Conservation (phyloP, 2,113 vertebrate genomes). For the Empidonax alnorum region DNA sequence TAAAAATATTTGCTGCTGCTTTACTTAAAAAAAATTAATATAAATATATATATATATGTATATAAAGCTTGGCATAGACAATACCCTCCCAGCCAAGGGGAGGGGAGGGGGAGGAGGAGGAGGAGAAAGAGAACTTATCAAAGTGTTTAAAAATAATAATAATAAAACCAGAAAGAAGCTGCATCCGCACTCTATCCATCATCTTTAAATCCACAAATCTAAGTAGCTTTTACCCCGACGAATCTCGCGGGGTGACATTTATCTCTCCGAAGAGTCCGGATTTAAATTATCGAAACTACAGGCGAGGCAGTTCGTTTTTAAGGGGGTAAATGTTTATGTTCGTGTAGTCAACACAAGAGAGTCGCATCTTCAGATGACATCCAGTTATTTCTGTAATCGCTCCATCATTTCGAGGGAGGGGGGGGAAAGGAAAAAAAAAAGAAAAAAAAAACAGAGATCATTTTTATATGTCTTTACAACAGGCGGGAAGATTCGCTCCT, state of each 20-base stretch:
- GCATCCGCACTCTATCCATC: conserved; percentile 38
- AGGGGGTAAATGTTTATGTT: conserved; percentile 45
- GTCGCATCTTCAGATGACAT: conserved; percentile 45
- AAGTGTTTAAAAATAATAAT: conserved; percentile 41
- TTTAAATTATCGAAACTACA: conserved; percentile 47
- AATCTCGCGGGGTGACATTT: neutral
- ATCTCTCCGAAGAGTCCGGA: conserved; percentile 42
- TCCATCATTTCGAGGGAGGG: conserved; percentile 26
- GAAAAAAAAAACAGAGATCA: neutral
- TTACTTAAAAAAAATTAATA: neutral
- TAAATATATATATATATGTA: too few species aligned
- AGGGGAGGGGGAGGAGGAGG: too few species aligned
- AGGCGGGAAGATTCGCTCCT: conserved; percentile 67
- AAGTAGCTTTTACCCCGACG: conserved; percentile 23
- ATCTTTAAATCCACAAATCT: conserved; percentile 49
- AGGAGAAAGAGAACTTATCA: neutral
- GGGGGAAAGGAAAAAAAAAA: too few species aligned
- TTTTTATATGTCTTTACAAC: too few species aligned
- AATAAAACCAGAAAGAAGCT: neutral
- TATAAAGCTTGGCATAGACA: neutral
- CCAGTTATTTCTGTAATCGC: conserved; percentile 55
- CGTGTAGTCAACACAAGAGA: conserved; percentile 39
- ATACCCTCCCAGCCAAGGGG: neutral
- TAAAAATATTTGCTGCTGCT: neutral
- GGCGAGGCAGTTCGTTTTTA: conserved; percentile 12